Base-by-base conservation (phyloP, 2,113 vertebrate species). In the Cyprinodon brontotheroides region DNA sequence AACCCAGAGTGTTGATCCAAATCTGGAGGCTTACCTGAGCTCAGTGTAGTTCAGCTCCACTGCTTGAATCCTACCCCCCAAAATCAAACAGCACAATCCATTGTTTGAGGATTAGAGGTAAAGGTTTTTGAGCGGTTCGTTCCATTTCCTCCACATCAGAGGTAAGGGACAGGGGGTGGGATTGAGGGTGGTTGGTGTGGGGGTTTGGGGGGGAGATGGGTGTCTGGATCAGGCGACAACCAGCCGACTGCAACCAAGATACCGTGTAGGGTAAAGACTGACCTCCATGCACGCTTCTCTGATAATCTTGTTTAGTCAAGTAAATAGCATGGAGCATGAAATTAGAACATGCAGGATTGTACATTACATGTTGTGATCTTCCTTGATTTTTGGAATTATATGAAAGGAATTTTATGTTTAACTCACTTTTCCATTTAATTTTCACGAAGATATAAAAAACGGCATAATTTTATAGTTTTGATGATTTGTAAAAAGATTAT, bases 101-200 rank as follows among this genome's bases (percentile, higher is more conserved):
- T 86, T 83, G 89, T 87, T 74, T 39, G 29, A 8, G 81, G 86
- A 88, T 92, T 88, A 89, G 70, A 13, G 60, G 60, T 74, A 76
- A 78, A 48, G 65, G 65, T 68, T 66, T 86, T 78, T 67, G 61
- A 64, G 73, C 60, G 29, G 60, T 82, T 85, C 81, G 70, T 84
- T 85, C 75, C 74, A 83, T 79, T 90, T 89, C 76, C 80, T 82
- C 70, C 73, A 50, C 71, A 57, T 72, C 57, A 72, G 84, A 88
- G 74, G 83, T 74, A 41, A 74, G 65, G 53, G 62, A 66, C 61
- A 62, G 82, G 74, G 79, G 73, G 82, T 87, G 82, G 29, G 29
- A 29, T 29, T 29, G 29, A 1, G 29, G 29, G 29, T 29, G 29
- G 29, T 29, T 29, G 29, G 29, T 29, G 29, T 29, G 29, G 29